Base-by-base conservation (phyloP, 2,888 invertebrate species). In the Drosophila niveifrons region DNA sequence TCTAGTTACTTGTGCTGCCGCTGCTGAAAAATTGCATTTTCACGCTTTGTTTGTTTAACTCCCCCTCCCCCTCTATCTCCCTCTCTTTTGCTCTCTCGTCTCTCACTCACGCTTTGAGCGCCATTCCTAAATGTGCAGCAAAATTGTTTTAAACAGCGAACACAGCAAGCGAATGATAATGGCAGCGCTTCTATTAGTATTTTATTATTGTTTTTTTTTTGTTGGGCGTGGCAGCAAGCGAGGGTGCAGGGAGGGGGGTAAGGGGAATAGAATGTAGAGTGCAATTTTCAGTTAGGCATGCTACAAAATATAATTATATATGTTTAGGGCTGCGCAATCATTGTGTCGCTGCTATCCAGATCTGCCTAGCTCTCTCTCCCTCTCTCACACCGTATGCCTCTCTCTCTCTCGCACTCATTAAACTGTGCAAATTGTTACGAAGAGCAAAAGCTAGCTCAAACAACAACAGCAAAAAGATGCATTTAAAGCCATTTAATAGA, bases 1-100 rank as follows among this genome's bases (percentile, higher is more conserved):
- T 81, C 82, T 84, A 73, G 74, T 62, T 55, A 56, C 28, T 47
- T 10, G 31, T 31, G 31, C 41, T 59, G 52, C 44, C 62, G 56
- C 47, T 44, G 56, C 50, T 70, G 66, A 78, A 84, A 89, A 90
- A 90, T 80, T 86, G 86, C 84, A 90, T 89, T 91, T 90, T 90
- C 91, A 90, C 90, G 91, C 83, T 90, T 90, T 90, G 82, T 58
- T 80, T 77, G 80, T 17, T 73, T 50, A 59, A 11, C 41, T 29
- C 13, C 36, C 9, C n/a, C 17, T 8, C 11, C 23, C 11, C 31
- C 8, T 8, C 36, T 57, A 9, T 23, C 34, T 44, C 59, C 6
- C 1, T 47, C 58, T 51, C 47, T 43, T 34, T 18, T 3, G 9
- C 50, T 15, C 13, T 48, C 34, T 34, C 10, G 2, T 15, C 13